Evolutionary conservation across 35 echinoderm and acorn worm species (phyloP).

Genomic region (Eucidaris tribuloides): DNA sequence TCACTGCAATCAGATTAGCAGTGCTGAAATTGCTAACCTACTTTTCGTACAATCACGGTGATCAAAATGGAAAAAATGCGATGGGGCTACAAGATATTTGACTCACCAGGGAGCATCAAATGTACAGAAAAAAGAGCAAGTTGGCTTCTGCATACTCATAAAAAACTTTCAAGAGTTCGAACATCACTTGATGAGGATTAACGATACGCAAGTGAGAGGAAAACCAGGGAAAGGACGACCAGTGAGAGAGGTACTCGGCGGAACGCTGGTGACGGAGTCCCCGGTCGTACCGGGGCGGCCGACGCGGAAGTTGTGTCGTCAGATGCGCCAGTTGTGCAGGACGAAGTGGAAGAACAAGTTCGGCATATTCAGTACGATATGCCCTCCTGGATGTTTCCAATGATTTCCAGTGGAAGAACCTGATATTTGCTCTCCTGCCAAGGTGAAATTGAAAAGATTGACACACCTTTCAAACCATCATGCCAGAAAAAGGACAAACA

Average conservation of each 20-base stretch:
- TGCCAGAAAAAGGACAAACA: slow-evolving; percentile 9
- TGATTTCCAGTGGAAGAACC: slow-evolving; percentile 31
- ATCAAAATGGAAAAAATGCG: neutral
- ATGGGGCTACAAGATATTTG: slow-evolving; percentile 11
- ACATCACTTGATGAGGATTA: neutral
- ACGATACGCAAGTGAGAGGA: neutral
- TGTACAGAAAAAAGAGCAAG: slow-evolving; percentile 14
- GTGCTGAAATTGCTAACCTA: slow-evolving; percentile 17
- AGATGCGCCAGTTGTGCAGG: too few relatives aligned
- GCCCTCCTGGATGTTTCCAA: slow-evolving; percentile 5
- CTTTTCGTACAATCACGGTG: neutral
- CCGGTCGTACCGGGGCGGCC: too few relatives aligned
- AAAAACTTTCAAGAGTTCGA: slow-evolving; percentile 8
- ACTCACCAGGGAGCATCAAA: slow-evolving; percentile 13
- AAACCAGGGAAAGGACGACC: neutral
- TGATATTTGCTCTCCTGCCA: slow-evolving; percentile 24
- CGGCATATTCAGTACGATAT: neutral
- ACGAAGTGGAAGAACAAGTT: slow-evolving; percentile 13
- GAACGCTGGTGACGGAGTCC: too few relatives aligned
- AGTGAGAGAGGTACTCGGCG: neutral
- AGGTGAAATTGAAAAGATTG: neutral
- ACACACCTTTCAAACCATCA: neutral
- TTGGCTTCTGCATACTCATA: neutral
- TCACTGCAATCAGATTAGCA: neutral
- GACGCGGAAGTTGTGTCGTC: too few relatives aligned